phyloP scores from a whole-genome alignment of 2,797 vertebrate genomes.

The Kryptolebias ocellatus region DNA sequence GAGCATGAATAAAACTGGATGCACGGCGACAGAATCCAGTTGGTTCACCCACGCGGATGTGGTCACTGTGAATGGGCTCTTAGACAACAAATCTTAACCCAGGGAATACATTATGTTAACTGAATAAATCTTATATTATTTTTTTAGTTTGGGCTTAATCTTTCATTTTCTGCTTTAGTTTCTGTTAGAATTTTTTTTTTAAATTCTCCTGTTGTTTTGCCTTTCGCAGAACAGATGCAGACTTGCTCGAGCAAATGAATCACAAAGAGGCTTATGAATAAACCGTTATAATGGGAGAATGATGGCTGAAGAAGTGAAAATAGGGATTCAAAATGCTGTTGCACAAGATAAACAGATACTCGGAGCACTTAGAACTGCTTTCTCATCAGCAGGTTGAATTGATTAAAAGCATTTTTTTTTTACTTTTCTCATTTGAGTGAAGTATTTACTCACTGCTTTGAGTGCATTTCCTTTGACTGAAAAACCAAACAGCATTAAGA shows the following conservation, averaged over 20 bases:
- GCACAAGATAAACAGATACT: constrained; percentile 18
- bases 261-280: not conserved
- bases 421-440: constrained; percentile 22
- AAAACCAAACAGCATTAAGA: constrained; percentile 48
- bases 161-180: no score
- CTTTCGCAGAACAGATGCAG: not conserved
- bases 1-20: not conserved
- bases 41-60: not conserved
- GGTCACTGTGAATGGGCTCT: not conserved
- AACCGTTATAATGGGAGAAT: not conserved
- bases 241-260: not conserved
- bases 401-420: constrained; percentile 54
- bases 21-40: not conserved
- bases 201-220: no score
- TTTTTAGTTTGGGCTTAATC: no score
- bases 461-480: constrained; percentile 29
- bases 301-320: constrained; percentile 15
- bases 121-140: no score
- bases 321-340: constrained; percentile 1
- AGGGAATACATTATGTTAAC: no score
- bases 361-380: constrained; percentile 9
- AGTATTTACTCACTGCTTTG: constrained; percentile 37
- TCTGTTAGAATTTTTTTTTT: no score
- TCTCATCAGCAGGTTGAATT: constrained; percentile 32
- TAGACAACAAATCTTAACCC: not conserved